Conservation (phyloP, 1,140 invertebrate species). For the Drosophila watanabei region DNA sequence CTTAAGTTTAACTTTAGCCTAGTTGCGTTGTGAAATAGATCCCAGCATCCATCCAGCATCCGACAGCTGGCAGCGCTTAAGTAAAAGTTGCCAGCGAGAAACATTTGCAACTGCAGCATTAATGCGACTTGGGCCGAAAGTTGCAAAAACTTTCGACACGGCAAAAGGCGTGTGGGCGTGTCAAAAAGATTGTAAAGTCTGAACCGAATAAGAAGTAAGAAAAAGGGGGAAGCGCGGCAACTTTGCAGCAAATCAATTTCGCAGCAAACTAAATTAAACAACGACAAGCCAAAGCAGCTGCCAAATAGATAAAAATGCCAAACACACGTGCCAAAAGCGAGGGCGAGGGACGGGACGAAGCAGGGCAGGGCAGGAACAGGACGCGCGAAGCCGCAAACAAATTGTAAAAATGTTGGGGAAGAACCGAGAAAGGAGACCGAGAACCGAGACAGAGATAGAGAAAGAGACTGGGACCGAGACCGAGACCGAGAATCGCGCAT, state of each 20-base stretch:
- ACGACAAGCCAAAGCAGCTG: constrained; percentile 66
- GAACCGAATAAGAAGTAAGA: neutral
- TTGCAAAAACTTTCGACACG: constrained; percentile 38
- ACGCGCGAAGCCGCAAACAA: constrained; percentile 76
- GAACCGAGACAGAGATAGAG: neutral
- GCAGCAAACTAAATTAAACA: constrained; percentile 63
- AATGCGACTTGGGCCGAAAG: constrained; percentile 55
- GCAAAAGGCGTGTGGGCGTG: constrained; percentile 33
- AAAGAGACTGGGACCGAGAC: neutral
- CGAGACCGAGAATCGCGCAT: constrained; percentile 33
- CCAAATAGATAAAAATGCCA: constrained; percentile 77
- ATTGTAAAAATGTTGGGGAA: constrained; percentile 72
- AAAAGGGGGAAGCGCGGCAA: constrained; percentile 8
- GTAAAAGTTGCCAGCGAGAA: constrained; percentile 33
- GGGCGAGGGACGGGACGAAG: neutral
- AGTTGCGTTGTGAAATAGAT: constrained; percentile 12
- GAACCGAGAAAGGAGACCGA: constrained; percentile 1
- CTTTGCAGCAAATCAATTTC: constrained; percentile 70
- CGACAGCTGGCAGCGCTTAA: constrained; percentile 49
- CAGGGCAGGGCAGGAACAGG: constrained; percentile 15
- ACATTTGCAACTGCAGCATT: constrained; percentile 48
- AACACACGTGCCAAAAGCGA: constrained; percentile 42
- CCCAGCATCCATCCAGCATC: constrained; percentile 12
- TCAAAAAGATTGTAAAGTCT: constrained; percentile 33
- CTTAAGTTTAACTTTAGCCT: constrained; percentile 27